Percentiles rank a stretch among this genome's conserved stretches.
Evolutionary conservation across 2,888 invertebrate species (phyloP).

Genomic region (Salticus scenicus): DNA sequence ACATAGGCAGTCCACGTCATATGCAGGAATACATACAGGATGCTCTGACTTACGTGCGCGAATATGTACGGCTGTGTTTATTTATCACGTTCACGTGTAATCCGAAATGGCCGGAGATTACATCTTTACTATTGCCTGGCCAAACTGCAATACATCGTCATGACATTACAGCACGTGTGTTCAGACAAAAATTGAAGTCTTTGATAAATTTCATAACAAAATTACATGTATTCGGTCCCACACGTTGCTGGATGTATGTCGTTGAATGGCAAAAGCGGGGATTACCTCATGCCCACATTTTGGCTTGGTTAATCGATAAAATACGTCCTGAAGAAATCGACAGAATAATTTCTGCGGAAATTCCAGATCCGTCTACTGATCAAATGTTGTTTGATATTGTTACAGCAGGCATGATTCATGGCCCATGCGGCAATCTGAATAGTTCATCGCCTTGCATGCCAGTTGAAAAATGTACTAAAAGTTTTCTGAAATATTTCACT

Average conservation of each 20-base stretch:
- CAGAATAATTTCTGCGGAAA: background rate
- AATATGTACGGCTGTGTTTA: slow-evolving; percentile 73
- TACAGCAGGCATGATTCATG: background rate
- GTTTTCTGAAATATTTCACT: slow-evolving; percentile 19
- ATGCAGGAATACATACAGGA: slow-evolving; percentile 73
- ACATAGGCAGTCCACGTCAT: slow-evolving; percentile 13
- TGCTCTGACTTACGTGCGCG: slow-evolving; percentile 73
- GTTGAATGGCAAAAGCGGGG: slow-evolving; percentile 17
- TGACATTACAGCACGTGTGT: slow-evolving; percentile 18
- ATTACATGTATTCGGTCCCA: slow-evolving; percentile 16
- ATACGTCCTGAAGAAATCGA: background rate
- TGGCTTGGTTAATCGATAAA: background rate
- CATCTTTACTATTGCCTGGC: slow-evolving; percentile 2
- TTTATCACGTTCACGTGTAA: slow-evolving; percentile 74
- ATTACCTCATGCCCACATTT: slow-evolving; percentile 13
- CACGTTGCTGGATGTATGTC: background rate
- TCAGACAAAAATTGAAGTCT: slow-evolving; percentile 36
- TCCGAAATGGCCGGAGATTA: slow-evolving; percentile 74
- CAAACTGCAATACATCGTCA: slow-evolving; percentile 29
- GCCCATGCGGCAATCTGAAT: background rate
- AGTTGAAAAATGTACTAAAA: slow-evolving; percentile 38
- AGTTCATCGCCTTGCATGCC: slow-evolving; percentile 26
- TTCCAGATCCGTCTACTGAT: background rate
- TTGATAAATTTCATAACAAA: slow-evolving; percentile 27
- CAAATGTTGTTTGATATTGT: slow-evolving; percentile 6